Base-by-base conservation (phyloP, 2,888 invertebrate species). In the Platerodrilus igneus region DNA sequence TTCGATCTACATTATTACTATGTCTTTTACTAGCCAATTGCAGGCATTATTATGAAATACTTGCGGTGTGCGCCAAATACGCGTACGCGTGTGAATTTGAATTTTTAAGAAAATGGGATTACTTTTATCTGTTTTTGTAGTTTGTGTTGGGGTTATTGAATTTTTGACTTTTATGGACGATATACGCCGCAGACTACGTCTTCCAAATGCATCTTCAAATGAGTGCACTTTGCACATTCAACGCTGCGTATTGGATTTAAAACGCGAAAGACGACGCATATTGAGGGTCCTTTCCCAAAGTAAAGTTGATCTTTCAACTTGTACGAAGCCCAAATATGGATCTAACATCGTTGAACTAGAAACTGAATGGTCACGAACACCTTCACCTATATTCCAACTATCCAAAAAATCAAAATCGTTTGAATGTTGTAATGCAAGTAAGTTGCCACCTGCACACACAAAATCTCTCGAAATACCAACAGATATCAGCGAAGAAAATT, bases 101-200 rank as follows among this genome's bases (percentile, higher is more conserved):
- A 14, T 18, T 11, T 14, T 3, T 26, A 31, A 26, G 52, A 66
- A 61, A 60, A 81, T 88, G 81, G 87, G 87, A 60, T 74, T 86
- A 52, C 66, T 87, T 57, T 68, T 88, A 42, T 86, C 88, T 32
- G 71, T 84, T 56, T 70, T 87, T 47, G 77, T 87, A 39, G 76
- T 82, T 47, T 86, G 85, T 66, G 79, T 85, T 48, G 87, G 88
- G 45, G 77, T 82, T 16, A 60, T 82, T 54, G 87, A 88, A 64
- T 73, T 81, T 25, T 57, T 80, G 35, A 76, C 78, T 40, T 77
- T 79, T n/a, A n/a, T n/a, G n/a, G n/a, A n/a, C n/a, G n/a, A n/a
- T n/a, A n/a, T n/a, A n/a, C n/a, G n/a, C n/a, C n/a, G n/a, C n/a
- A n/a, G n/a, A n/a, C n/a, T n/a, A n/a, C n/a, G n/a, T n/a, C n/a